Evolutionary conservation across 2,113 vertebrate species (phyloP), one percentile per base, ranked within the genome.

Genomic region (Apaloderma vittatum): DNA sequence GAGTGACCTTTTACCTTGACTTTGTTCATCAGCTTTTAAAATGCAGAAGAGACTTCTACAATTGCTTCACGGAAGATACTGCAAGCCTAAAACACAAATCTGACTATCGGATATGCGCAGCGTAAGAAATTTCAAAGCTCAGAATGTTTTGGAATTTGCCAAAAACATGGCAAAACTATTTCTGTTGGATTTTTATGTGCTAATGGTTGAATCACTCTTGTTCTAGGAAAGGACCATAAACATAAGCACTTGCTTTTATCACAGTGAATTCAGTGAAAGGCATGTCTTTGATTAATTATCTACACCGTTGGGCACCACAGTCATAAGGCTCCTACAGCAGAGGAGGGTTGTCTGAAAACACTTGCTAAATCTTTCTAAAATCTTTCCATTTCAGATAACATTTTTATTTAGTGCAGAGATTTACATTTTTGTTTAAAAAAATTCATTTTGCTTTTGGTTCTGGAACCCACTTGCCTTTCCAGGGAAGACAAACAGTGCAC

Each of bases 21-120:
- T 93, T 83, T 80, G 75, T 85, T 96, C 80, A 54, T 40, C 40
- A 32, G 61, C 93, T 87, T 91, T 71, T 75, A 71, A 87, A 91
- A 94, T 51, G 45, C 84, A 72, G 70, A 52, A 66, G 68, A 91
- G 49, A 62, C 27, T 93, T 88, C 75, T 79, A 5, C 30, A 17
- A 40, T 3, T 58, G 85, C 68, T 49, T 90, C 29, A 12, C 13
- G 45, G 57, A 36, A 89, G 84, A 45, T 61, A 19, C 20, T 29
- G 13, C 54, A 86, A 72, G 59, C 61, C 57, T 88, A 19, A 91
- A 92, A 46, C 34, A 83, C 15, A 70, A 46, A 36, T 82, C 55
- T 91, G 13, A 17, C n/a, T 20, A 9, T 58, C 19, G 19, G 22
- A 70, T 57, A 43, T 8, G 18, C 65, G 45, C 21, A 45, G 30